Conservation (phyloP, 2,113 vertebrate genomes). For the Pogonocichla stellata region DNA sequence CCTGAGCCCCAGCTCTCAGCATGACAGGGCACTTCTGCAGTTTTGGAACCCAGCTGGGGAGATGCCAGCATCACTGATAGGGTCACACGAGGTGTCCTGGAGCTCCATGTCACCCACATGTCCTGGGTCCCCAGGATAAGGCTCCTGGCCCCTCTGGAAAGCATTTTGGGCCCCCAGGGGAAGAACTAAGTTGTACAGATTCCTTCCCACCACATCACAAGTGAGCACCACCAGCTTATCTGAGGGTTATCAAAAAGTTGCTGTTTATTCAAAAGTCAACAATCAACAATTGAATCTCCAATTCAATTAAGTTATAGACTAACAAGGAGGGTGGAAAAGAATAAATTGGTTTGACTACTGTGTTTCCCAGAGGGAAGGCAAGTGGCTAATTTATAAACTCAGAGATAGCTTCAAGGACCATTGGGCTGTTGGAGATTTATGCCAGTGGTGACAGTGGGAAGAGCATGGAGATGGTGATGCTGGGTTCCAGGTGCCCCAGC, state of each 20-base stretch:
- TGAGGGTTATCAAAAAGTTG: background rate
- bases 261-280: background rate
- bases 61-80: background rate
- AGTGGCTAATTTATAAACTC: background rate
- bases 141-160: background rate
- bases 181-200: background rate
- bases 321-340: background rate
- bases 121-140: background rate
- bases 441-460: background rate
- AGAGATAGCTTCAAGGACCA: background rate
- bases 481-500: background rate
- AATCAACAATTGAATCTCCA: background rate
- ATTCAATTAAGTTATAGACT: background rate
- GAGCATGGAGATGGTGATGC: background rate
- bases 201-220: background rate
- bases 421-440: background rate
- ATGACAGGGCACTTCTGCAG: background rate
- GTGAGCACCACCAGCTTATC: background rate
- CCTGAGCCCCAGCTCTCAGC: background rate
- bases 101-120: accelerated
- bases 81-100: accelerated
- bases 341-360: background rate
- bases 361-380: background rate
- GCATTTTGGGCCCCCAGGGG: background rate
- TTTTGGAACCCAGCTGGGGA: background rate